Base-by-base conservation (phyloP, 2,888 invertebrate species). In the Chaitophorus viminalis region DNA sequence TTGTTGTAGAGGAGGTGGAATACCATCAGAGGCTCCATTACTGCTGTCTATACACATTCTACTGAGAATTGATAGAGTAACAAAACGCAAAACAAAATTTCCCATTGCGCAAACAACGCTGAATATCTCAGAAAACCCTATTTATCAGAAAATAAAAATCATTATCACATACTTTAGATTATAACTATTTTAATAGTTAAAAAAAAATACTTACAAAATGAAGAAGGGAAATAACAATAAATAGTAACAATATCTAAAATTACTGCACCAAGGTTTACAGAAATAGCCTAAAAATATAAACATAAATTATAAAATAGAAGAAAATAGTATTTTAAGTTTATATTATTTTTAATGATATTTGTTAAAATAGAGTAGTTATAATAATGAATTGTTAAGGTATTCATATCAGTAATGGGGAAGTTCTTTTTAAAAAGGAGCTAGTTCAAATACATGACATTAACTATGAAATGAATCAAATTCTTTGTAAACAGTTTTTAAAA, bases 271-370 rank as follows among this genome's bases (percentile, higher is more conserved):
- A 87, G 79, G 31, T 87, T 87, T 29, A 87, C 81, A 72, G 87
- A 87, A 87, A 87, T 87, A 39, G 87, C 79, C 87, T 87, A n/a
- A 1, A 87, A 81, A 87, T 68, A 77, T 31, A 81, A 81, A 81
- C 21, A 81, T 46, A 81, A 8, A 60, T 65, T 29, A 29, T 8
- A 76, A 4, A 33, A 17, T 78, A 60, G 33, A 31, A 72, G 21
- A 31, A 72, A 21, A 11, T 2, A 11, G 46, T 46, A 14, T 46
- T 14, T 14, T 46, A 14, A 46, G 8, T 46, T 46, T 46, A 46
- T 46, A 46, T 46, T 46, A 46, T 46, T 46, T 46, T 14, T 46
- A 46, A 46, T 36, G 36, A 46, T 14, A 46, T 36, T 6, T 5
- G 46, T 46, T 14, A 46, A 46, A 46, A 14, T 14, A 46, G 46